Base-by-base conservation (phyloP, 2,888 invertebrate genomes). In the Liodrosophila aerea region DNA sequence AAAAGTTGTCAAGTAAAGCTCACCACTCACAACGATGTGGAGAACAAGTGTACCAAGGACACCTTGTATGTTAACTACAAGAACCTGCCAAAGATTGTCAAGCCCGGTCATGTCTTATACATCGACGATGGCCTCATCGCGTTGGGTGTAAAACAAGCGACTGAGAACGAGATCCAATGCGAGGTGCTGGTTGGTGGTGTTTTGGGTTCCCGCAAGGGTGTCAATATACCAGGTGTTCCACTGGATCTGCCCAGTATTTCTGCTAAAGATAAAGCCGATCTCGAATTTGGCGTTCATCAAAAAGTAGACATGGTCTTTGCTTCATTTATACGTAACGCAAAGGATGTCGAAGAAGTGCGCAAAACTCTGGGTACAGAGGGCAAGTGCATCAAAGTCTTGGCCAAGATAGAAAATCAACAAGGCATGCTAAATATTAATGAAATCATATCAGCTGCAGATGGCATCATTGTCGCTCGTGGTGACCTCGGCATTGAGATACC, bases 351-450 rank as follows among this genome's bases (percentile, higher is more conserved):
- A 4, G 96, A 96, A 89, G 97, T 99, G 82, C 93, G 97, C 51
- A 89, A 91, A 39, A 93, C 97, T 76, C 92, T 98, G 51, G 98
- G 96, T 8, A 94, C 95, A 16, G 92, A 95, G 87, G 98, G 98
- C 16, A 95, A 94, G 89, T 93, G 7, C 30, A 8, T 8, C 30
- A 30, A 8, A 1, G 1, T 99, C 85, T 98, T 99, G 86, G 96
- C 99, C 62, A 99, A 99, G 91, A 98, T 99, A 85, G 99, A 99
- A 91, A 99, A 98, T 91, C 97, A 98, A 88, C 97, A 98, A 91
- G 99, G 98, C 33, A 94, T 97, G 92, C 92, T 94, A 62, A 97
- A 97, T 90, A 92, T 99, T 63, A 97, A 98, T 88, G 96, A 96
- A 85, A 98, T 99, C 76, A 96, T 98, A 85, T 92, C 92, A 29